Conservation (phyloP, 2,797 vertebrate species). For the Smutsia temminckii region DNA sequence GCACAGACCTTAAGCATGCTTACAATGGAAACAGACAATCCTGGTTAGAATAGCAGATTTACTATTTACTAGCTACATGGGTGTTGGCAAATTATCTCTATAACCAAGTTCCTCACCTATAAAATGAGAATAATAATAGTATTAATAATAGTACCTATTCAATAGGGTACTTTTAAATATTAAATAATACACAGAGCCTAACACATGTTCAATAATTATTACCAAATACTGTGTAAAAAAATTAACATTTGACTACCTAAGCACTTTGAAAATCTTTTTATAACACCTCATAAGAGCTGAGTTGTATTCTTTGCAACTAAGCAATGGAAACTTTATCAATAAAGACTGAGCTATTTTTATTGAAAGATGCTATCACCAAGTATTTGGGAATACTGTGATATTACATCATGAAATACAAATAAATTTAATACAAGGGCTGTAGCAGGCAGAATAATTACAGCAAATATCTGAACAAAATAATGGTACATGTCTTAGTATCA, state of each 20-base stretch:
- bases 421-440: neutral
- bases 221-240: neutral
- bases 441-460: neutral
- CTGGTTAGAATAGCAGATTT: neutral
- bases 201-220: neutral
- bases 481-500: neutral
- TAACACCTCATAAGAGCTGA: neutral
- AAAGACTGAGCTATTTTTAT: neutral
- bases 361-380: neutral
- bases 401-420: neutral
- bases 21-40: neutral
- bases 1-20: neutral
- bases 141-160: neutral
- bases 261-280: neutral
- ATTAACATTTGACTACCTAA: neutral
- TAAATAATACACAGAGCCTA: neutral
- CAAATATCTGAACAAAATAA: neutral
- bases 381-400: neutral
- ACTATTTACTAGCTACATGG: neutral
- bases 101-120: neutral
- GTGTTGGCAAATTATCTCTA: neutral
- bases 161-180: neutral
- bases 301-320: neutral
- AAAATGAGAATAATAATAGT: neutral
- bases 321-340: neutral